Evolutionary conservation across 2,888 invertebrate genomes (phyloP).

Genomic region (Chromoteleia sp.): DNA sequence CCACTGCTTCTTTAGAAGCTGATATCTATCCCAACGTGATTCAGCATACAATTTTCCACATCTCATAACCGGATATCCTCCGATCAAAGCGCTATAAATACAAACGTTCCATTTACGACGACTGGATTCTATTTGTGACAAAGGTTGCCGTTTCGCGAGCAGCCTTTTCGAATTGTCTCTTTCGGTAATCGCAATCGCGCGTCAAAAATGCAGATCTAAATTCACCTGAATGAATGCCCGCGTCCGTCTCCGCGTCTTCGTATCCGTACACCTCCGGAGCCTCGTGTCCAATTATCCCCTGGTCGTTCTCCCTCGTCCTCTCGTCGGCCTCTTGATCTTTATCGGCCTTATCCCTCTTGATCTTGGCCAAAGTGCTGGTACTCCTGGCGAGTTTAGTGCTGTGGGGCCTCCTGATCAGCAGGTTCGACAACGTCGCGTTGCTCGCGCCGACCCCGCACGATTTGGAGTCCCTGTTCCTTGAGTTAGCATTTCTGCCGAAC

Average conservation of each 20-base stretch:
- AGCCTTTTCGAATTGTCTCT: too few species aligned
- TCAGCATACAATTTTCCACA: too few species aligned
- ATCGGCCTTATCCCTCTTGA: slow-evolving; percentile 76
- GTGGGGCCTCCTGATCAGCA: slow-evolving; percentile 88
- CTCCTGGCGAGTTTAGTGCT: slow-evolving; percentile 90
- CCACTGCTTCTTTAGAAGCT: too few species aligned
- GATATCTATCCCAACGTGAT: too few species aligned
- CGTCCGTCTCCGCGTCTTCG: slow-evolving; percentile 88
- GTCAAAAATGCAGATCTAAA: slow-evolving; percentile 3
- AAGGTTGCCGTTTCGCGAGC: too few species aligned
- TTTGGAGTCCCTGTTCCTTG: slow-evolving; percentile 32
- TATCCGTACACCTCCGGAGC: slow-evolving; percentile 82
- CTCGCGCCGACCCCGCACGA: slow-evolving; percentile 23
- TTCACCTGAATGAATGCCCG: slow-evolving; percentile 89
- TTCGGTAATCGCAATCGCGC: too few species aligned
- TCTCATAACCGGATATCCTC: too few species aligned
- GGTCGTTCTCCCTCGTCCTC: slow-evolving; percentile 85
- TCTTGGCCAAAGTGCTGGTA: slow-evolving; percentile 83
- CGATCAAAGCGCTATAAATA: too few species aligned
- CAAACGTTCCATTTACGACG: too few species aligned
- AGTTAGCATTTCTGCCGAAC: slow-evolving; percentile 75
- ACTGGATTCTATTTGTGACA: too few species aligned
- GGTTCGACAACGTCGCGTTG: slow-evolving; percentile 52
- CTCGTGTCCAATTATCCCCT: slow-evolving; percentile 66
- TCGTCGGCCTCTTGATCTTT: slow-evolving; percentile 64